Base-by-base conservation (phyloP, 2,888 invertebrate genomes). In the Aplocera efformata region DNA sequence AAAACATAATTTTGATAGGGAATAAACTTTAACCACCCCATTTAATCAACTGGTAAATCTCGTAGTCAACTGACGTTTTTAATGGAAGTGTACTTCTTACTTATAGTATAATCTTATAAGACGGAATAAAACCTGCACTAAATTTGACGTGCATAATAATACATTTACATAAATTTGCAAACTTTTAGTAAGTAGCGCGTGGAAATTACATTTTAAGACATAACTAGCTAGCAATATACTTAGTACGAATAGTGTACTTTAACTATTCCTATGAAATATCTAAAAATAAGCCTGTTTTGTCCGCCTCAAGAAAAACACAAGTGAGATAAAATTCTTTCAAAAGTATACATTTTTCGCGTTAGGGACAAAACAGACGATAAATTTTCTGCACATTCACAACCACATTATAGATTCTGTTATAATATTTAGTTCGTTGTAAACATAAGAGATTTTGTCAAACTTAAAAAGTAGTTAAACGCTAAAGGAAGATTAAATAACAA, bases 321-420 rank as follows among this genome's bases (percentile, higher is more conserved):
- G 40, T 39, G 38, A 47, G 43, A 35, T 10, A 44, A 39, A 32
- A 38, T 9, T 29, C 38, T 42, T 58, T 61, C 60, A 57, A 64
- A 56, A 57, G 53, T 54, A 52, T 49, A 52, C 54, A 42, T 48
- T 44, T 31, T 40, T 23, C 21, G 9, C 7, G 32, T 20, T 31
- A 46, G 21, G 35, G 46, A 50, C 40, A 42, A 43, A 48, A 46
- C 48, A 41, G 52, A 44, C 46, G 21, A 53, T 48, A 56, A 56
- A 48, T 53, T 60, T 51, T 58, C 63, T 63, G 60, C 64, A 61
- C 72, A 72, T 69, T 78, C 78, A 76, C 75, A 79, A 79, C 75
- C 78, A 63, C 65, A 59, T 63, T 65, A 61, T 40, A 61, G 55
- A 67, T 58, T 63, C 58, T 52, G 32, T 49, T 45, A 49, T 40